Conservation (phyloP, 1,140 invertebrate genomes). For the Stegodyphus mimosarum region DNA sequence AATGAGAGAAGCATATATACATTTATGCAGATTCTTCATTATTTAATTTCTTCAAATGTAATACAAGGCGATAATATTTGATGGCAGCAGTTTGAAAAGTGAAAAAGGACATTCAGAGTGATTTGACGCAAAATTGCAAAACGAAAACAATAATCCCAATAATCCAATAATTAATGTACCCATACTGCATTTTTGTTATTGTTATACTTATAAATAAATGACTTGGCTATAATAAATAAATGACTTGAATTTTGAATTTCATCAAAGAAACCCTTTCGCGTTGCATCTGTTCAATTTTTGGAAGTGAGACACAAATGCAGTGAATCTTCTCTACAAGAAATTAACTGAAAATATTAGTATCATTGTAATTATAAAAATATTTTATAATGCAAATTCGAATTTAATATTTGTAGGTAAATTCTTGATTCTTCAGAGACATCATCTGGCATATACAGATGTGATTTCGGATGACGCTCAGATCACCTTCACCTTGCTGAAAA, state of each 20-base stretch:
- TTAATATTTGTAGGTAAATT: conserved; percentile 29
- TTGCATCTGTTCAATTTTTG: not conserved
- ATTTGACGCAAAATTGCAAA: too few relatives aligned
- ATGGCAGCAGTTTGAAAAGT: too few relatives aligned
- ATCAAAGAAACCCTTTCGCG: not conserved
- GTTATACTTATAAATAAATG: not conserved
- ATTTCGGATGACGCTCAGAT: conserved; percentile 44
- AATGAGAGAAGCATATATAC: too few relatives aligned
- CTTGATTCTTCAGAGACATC: conserved; percentile 24
- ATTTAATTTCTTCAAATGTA: too few relatives aligned
- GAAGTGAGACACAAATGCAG: not conserved
- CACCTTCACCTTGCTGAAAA: conserved; percentile 17
- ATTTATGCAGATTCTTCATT: too few relatives aligned
- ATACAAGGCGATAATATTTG: too few relatives aligned
- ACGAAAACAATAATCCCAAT: too few relatives aligned
- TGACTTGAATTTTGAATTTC: not conserved
- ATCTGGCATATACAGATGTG: conserved; percentile 48
- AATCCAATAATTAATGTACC: too few relatives aligned
- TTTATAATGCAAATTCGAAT: not conserved
- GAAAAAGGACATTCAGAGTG: too few relatives aligned
- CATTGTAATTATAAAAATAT: not conserved
- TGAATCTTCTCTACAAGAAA: not conserved
- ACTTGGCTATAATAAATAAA: not conserved
- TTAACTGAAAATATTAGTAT: not conserved
- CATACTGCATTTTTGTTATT: not conserved